These are phyloP conservation scores for Diploptera punctata DNA, from an alignment of 2,888 invertebrate species.

Conservation along the genomic window DNA sequence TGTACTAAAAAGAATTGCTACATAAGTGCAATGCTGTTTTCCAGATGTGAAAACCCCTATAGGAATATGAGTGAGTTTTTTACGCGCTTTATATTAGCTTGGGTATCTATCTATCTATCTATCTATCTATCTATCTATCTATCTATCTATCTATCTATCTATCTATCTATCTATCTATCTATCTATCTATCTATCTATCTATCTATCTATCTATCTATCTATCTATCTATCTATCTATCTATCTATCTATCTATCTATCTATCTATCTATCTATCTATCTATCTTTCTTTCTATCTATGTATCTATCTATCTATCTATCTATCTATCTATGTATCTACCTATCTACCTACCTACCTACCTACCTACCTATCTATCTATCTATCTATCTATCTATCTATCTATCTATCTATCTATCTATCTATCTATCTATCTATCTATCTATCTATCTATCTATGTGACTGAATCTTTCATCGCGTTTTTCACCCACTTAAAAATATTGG, in stretches of 20 bases:
- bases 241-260: background rate
- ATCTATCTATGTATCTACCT: background rate
- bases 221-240: background rate
- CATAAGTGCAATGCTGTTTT: too few species aligned
- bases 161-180: background rate
- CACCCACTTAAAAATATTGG: too few species aligned
- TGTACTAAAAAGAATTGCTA: too few species aligned
- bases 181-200: background rate
- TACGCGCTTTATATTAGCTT: too few species aligned
- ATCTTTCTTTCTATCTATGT: background rate
- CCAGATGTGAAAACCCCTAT: too few species aligned
- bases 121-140: background rate
- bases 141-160: background rate
- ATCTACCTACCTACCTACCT: too few species aligned
- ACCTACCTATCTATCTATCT: too few species aligned
- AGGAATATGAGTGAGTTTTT: too few species aligned
- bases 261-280: background rate
- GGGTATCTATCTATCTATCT: background rate
- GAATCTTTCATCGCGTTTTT: too few species aligned
- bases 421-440: background rate
- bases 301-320: background rate
- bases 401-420: background rate
- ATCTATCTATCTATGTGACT: too few species aligned
- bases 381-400: background rate
- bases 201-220: background rate